phyloP scores from a whole-genome alignment of 2,113 vertebrate genomes.

The Climacteris rufus region DNA sequence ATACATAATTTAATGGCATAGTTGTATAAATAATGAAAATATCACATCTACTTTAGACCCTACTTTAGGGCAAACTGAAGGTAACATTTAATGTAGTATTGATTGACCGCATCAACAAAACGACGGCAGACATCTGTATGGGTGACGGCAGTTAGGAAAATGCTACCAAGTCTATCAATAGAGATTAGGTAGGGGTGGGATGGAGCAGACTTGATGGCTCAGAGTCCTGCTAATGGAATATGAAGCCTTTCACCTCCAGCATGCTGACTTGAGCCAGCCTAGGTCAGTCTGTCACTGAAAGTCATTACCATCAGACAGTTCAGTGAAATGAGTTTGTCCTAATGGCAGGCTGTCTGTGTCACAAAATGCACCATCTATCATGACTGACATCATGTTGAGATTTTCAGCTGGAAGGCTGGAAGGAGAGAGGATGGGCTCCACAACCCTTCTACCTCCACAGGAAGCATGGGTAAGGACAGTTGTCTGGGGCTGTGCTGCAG shows the following conservation, averaged over 20 bases:
- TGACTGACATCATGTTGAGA: not conserved
- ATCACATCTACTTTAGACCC: slow-evolving; percentile 52
- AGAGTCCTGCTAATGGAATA: slow-evolving; percentile 29
- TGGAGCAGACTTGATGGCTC: slow-evolving; percentile 28
- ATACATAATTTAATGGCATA: slow-evolving; percentile 56
- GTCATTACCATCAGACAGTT: slow-evolving; percentile 27
- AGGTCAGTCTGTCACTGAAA: slow-evolving; percentile 13
- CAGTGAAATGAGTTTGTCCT: slow-evolving; percentile 16
- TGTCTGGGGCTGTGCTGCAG: not conserved
- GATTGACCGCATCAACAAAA: slow-evolving; percentile 52
- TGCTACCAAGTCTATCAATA: slow-evolving; percentile 50
- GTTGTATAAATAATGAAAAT: slow-evolving; percentile 66
- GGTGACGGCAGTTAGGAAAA: slow-evolving; percentile 56
- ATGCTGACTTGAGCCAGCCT: not conserved
- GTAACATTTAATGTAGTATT: slow-evolving; percentile 66
- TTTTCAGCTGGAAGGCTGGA: not conserved
- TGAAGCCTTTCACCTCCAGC: slow-evolving; percentile 17
- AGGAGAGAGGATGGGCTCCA: not conserved
- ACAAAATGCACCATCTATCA: slow-evolving; percentile 44
- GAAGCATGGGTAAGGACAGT: not conserved
- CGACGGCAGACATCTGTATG: slow-evolving; percentile 42
- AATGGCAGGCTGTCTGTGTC: slow-evolving; percentile 8
- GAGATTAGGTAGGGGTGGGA: not conserved
- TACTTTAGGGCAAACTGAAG: slow-evolving; percentile 61
- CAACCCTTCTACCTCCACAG: fast-evolving